Conservation (phyloP, 2,113 vertebrate genomes). For the Ondatra zibethicus region DNA sequence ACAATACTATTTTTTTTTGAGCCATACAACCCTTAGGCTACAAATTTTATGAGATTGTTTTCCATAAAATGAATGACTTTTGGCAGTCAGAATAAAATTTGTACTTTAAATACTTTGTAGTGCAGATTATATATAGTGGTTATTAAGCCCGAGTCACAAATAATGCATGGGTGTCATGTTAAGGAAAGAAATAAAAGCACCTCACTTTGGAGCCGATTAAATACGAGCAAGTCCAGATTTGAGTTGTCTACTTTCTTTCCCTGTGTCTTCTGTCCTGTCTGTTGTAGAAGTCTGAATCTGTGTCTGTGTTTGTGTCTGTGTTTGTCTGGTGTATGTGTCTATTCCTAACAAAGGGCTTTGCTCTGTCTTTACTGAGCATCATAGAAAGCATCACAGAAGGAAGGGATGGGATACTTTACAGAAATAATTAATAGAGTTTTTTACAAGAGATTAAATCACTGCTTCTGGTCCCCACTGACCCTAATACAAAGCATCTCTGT, state of each 20-base stretch:
- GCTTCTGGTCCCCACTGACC: not conserved
- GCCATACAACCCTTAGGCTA: not conserved
- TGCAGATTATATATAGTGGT: not conserved
- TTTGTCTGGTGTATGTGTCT: not conserved
- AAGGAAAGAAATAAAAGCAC: not conserved
- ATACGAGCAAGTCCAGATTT: not conserved
- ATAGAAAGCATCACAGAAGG: not conserved
- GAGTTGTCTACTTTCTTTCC: not conserved
- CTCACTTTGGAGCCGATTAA: not conserved
- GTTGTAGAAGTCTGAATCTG: not conserved
- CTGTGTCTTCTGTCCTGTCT: not conserved
- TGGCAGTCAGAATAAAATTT: conserved; percentile 33
- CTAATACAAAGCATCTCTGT: not conserved
- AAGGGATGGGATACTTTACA: not conserved
- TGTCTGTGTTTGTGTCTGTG: not conserved
- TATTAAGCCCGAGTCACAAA: not conserved
- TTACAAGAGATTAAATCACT: not conserved
- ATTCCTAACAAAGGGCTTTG: not conserved
- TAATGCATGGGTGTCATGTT: not conserved
- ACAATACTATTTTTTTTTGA: not conserved
- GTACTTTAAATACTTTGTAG: conserved; percentile 31
- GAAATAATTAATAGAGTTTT: not conserved
- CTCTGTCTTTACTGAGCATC: not conserved
- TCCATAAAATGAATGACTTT: conserved; percentile 11
- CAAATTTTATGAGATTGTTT: conserved; percentile 20